Conservation (phyloP, 2,113 vertebrate genomes). For the Cyanoderma ruficeps region DNA sequence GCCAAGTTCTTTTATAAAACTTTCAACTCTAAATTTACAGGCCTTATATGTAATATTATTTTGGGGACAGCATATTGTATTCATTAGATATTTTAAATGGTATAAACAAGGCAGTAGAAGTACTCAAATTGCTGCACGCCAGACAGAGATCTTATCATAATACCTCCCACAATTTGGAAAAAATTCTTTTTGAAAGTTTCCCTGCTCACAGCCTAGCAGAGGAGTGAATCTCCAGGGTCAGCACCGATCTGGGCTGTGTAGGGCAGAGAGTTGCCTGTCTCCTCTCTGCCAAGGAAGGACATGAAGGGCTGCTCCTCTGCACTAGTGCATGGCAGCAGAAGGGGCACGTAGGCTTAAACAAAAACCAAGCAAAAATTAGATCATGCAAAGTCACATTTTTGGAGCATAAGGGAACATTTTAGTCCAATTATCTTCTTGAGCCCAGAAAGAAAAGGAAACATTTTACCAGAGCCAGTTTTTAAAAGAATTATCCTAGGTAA, state of each 20-base stretch:
- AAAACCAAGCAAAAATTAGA: constrained; percentile 9
- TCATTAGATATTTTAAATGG: constrained; percentile 36
- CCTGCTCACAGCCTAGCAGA: neutral
- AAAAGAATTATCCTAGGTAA: constrained; percentile 45
- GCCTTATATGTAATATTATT: neutral
- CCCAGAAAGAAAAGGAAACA: constrained; percentile 54
- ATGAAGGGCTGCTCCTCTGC: neutral
- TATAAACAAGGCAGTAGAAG: constrained; percentile 35
- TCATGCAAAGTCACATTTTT: constrained; percentile 31
- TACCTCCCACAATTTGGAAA: constrained; percentile 30
- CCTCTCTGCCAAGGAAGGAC: neutral
- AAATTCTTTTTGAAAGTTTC: constrained; percentile 3
- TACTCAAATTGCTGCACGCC: constrained; percentile 17
- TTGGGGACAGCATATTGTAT: neutral
- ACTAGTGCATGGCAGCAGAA: neutral
- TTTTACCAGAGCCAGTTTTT: constrained; percentile 40
- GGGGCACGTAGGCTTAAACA: neutral
- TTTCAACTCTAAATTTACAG: constrained; percentile 5
- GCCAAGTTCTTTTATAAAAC: neutral
- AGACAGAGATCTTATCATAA: constrained; percentile 51
- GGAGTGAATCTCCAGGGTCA: neutral
- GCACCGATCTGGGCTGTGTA: neutral
- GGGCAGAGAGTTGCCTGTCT: neutral
- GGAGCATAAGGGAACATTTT: constrained; percentile 55
- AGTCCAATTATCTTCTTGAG: constrained; percentile 40